phyloP scores from a whole-genome alignment of 2,888 invertebrate species.

The Galerucella nymphaeae region DNA sequence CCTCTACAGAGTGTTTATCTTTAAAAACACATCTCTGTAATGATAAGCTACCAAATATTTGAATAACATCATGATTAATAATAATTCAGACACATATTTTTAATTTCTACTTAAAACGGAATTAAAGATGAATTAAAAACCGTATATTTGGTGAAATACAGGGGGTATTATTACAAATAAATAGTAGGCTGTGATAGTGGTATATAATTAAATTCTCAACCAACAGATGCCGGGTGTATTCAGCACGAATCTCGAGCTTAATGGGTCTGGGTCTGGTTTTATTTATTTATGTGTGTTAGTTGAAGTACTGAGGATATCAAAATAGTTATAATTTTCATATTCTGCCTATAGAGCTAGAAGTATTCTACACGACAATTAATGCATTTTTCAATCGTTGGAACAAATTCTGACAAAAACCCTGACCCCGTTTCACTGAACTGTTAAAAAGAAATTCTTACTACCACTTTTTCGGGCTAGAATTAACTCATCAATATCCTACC shows the following conservation, averaged over 20 bases:
- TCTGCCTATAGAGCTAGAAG: too few species aligned
- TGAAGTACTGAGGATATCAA: too few species aligned
- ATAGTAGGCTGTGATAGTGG: conserved; percentile 52
- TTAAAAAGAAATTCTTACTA: too few species aligned
- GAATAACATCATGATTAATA: conserved; percentile 35
- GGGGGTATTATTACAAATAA: conserved; percentile 61
- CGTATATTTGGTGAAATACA: conserved; percentile 57
- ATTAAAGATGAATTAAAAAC: conserved; percentile 48
- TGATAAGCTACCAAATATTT: conserved; percentile 22
- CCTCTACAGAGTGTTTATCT: neutral
- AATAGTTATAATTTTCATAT: too few species aligned
- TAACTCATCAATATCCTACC: conserved; percentile 4
- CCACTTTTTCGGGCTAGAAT: neutral
- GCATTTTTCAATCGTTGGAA: too few species aligned
- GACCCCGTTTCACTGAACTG: too few species aligned
- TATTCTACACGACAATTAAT: too few species aligned
- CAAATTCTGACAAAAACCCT: too few species aligned
- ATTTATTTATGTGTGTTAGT: too few species aligned
- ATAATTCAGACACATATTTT: conserved; percentile 30
- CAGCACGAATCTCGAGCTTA: neutral
- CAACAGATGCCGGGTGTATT: conserved; percentile 56
- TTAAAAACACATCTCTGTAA: neutral
- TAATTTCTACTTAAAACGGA: conserved; percentile 50
- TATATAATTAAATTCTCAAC: conserved; percentile 59
- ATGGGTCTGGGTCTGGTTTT: too few species aligned